Evolutionary conservation across 2,113 vertebrate genomes (phyloP), one percentile per base, ranked within the genome.

Genomic region (Coturnix japonica): DNA sequence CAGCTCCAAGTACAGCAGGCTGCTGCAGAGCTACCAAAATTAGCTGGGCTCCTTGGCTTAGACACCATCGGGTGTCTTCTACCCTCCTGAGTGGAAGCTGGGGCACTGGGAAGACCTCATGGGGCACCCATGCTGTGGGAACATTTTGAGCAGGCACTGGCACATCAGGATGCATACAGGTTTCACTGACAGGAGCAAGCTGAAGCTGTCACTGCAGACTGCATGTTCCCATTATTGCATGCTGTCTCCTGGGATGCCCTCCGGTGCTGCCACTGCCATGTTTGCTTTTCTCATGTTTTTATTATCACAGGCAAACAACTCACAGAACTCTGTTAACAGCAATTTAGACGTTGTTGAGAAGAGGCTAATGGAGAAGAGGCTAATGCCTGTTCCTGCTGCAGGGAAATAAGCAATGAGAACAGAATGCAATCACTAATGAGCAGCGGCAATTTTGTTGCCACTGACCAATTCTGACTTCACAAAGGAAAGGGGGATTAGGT

Each of bases 41-140:
- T 22, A 92, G 31, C 25, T 51, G 67, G 53, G 26, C n/a, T 77
- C 59, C 0, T 0, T 1, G 1, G 17, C 56, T 53, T 51, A 64
- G 51, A 51, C 31, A 44, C 13, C 44, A 59, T 57, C 37, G 16
- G 19, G 6, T 61, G 35, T 39, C 60, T 28, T 61, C 6, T 39
- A 11, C 35, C 60, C 23, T 12, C 35, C 60, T 18, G 35, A 23
- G 35, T 53, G 33, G 60, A 18, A 61, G 60, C 23, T 61, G 23
- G 25, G 60, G 60, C 33, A 13, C 35, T 61, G 59, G 59, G 23
- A 61, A 61, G 35, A 23, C 31, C 56, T 57, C 56, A 33, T n/a
- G 56, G 31, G 7, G 19, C 21, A 12, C 46, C 44, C 23, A 70
- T 11, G 7, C 35, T 30, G 1, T 0, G 41, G n/a, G 37, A 46